Evolutionary conservation across 1,140 invertebrate genomes (phyloP), one percentile per base, ranked within the genome.

Genomic region (Pantala flavescens): DNA sequence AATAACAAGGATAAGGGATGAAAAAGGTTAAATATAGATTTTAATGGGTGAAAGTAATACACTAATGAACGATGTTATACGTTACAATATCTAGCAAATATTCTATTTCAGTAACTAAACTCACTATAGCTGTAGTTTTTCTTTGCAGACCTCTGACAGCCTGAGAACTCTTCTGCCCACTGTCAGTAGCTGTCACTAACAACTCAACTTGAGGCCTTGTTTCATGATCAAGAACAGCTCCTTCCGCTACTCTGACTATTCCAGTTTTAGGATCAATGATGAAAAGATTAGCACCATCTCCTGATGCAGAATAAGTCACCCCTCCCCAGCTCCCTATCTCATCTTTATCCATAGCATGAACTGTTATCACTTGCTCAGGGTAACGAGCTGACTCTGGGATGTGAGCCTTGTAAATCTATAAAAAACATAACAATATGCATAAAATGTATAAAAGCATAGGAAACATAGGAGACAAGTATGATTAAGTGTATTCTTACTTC

Each of bases 191-290:
- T 75, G 90, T 87, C 0, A 92, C 87, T 76, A 88, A 87, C 23
- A 94, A 83, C 19, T 86, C 84, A 24, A 93, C 83, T 0, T 87
- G 84, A 0, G 90, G 86, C 77, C 92, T 89, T 71, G 86, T 87
- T 81, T 95, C 93, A 70, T 92, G 82, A 80, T 94, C 93, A 7
- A 95, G 84, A 0, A 84, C 86, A 73, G 88, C 89, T 73, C 91
- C 89, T 24, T 84, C 83, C 0, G 89, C 89, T 11, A 93, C 86
- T 82, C 87, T 72, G 73, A 92, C 86, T 36, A 87, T 85, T 0
- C 91, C 91, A 70, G 84, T 89, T 7, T 86, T 80, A 9, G 88
- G 85, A 80, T 93, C 86, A 23, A 93, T 89, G 9, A 86, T 85
- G 76, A 93, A 93, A 0, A 92, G 80, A 78, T 88, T 86, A 0